phyloP scores from a whole-genome alignment of 2,888 invertebrate species.

The Lepas anatifera region DNA sequence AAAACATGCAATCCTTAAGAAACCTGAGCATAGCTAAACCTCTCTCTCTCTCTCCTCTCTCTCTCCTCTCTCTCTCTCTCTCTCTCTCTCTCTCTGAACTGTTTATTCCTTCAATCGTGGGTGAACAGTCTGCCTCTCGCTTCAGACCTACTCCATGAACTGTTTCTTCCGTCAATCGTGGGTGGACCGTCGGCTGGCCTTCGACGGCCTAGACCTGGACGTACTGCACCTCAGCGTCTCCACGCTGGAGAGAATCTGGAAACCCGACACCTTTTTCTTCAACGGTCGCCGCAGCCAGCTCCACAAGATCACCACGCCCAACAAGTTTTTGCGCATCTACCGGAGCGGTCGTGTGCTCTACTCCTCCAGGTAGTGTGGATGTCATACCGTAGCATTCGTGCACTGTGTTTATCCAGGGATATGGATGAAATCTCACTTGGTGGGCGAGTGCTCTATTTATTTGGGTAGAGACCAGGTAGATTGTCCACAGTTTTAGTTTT shows the following conservation, averaged over 20 bases:
- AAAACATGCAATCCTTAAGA: too few relatives aligned
- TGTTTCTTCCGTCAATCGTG: constrained; percentile 78
- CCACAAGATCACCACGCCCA: constrained; percentile 90
- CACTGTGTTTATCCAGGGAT: too few relatives aligned
- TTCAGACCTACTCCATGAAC: constrained; percentile 71
- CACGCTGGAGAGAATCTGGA: constrained; percentile 85
- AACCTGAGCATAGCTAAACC: too few relatives aligned
- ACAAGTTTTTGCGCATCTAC: constrained; percentile 76
- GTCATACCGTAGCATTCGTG: too few relatives aligned
- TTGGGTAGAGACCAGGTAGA: too few relatives aligned
- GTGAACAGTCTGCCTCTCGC: constrained; percentile 23
- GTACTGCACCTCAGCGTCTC: constrained; percentile 62
- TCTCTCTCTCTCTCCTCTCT: too few relatives aligned
- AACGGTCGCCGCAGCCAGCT: constrained; percentile 91
- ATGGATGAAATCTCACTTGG: too few relatives aligned
- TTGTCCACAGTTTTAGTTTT: too few relatives aligned
- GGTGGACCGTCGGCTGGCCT: constrained; percentile 62
- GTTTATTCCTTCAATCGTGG: too few relatives aligned
- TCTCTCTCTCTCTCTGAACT: too few relatives aligned
- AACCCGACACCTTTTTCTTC: constrained; percentile 91
- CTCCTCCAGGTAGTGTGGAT: constrained; percentile 26
- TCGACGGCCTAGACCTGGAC: constrained; percentile 45
- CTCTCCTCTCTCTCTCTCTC: too few relatives aligned
- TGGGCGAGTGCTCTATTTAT: too few relatives aligned
- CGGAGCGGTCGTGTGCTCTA: constrained; percentile 36